Evolutionary conservation across 23 tunicate species (phyloP).

Genomic region (Ciona savignyi): DNA sequence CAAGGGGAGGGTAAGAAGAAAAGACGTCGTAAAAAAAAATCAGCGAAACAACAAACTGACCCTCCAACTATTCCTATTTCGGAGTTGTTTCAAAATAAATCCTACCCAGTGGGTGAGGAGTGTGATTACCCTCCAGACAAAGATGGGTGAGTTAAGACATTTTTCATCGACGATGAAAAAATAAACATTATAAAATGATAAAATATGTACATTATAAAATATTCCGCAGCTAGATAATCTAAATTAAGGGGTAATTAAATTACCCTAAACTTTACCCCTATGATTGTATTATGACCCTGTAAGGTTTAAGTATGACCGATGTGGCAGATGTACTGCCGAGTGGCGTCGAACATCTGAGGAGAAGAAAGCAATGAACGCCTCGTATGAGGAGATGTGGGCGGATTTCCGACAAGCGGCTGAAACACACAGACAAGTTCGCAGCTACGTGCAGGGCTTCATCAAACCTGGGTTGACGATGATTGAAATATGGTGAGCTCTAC

Average conservation of each 20-base stretch:
- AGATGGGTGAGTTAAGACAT: conserved; percentile 89
- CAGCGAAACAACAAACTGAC: conserved; percentile 66
- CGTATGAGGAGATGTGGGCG: conserved; percentile 96
- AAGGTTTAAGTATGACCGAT: background rate
- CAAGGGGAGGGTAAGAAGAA: conserved; percentile 44
- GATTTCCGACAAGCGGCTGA: conserved; percentile 97
- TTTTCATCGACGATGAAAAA: no score
- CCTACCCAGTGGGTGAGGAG: conserved; percentile 89
- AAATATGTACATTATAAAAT: no score
- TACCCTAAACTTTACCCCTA: no score
- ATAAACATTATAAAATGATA: no score
- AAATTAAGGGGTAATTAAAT: no score
- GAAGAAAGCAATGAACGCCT: conserved; percentile 57
- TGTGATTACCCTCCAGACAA: conserved; percentile 81
- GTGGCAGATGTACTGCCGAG: conserved; percentile 56
- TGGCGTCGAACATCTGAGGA: conserved; percentile 89
- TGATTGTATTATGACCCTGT: background rate
- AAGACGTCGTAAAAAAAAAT: conserved; percentile 42
- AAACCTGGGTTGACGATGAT: conserved; percentile 98
- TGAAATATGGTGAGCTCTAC: conserved; percentile 79
- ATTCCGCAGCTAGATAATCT: no score
- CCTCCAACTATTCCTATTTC: conserved; percentile 91
- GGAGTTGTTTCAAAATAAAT: conserved; percentile 48
- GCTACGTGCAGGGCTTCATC: conserved; percentile 80
- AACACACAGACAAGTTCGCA: conserved; percentile 93